Evolutionary conservation across 2,797 vertebrate species (phyloP).

Genomic region (Pangasius larnaudii): DNA sequence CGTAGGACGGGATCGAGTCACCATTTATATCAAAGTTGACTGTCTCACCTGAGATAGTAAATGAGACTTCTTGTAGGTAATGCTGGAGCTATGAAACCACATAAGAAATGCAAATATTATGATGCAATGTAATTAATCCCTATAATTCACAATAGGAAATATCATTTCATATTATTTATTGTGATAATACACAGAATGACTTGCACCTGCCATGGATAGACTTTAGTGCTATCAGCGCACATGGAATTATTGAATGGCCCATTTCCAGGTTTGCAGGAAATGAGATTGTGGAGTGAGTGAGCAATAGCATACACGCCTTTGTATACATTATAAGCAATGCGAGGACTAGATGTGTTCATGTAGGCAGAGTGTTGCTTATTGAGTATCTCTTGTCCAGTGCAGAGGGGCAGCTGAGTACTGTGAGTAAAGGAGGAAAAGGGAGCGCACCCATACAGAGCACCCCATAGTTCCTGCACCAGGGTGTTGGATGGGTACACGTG

Average conservation of each 20-base stretch:
- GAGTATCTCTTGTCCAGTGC: conserved; percentile 69
- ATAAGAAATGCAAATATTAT: not conserved
- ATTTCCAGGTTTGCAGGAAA: conserved; percentile 66
- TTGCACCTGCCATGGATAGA: conserved; percentile 79
- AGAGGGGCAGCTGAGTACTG: conserved; percentile 54
- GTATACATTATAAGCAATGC: conserved; percentile 77
- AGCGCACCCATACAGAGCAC: conserved; percentile 71
- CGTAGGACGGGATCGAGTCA: conserved; percentile 77
- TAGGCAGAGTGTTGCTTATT: conserved; percentile 71
- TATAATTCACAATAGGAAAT: not conserved
- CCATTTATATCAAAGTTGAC: conserved; percentile 79
- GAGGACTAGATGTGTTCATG: conserved; percentile 75
- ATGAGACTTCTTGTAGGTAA: conserved; percentile 74
- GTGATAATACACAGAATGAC: not conserved
- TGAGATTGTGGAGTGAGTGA: conserved; percentile 76
- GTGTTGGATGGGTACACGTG: conserved; percentile 64
- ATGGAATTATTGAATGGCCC: conserved; percentile 72
- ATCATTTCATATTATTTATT: not conserved
- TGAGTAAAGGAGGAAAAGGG: conserved; percentile 39
- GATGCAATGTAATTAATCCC: not conserved
- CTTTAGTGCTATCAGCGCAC: conserved; percentile 67
- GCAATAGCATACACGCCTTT: conserved; percentile 77
- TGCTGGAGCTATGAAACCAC: conserved; percentile 70
- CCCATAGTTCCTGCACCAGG: conserved; percentile 73
- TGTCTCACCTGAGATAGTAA: conserved; percentile 69